Evolutionary conservation across 2,797 vertebrate species (phyloP), one percentile per base, ranked within the genome.

Genomic region (Gadopsis bispinosus): DNA sequence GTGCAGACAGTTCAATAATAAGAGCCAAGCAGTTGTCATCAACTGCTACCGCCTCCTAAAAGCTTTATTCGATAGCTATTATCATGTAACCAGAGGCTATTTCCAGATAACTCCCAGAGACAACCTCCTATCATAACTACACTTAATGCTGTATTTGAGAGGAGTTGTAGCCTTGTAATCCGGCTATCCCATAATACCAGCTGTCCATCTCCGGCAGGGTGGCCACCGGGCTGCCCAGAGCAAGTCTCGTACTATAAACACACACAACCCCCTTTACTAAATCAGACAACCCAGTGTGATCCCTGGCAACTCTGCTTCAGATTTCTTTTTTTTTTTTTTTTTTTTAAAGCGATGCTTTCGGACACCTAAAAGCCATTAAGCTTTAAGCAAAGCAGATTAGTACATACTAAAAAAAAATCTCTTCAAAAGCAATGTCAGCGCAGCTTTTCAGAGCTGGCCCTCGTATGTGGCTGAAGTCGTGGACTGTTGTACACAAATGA

Each of bases 31-130:
- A 51, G 84, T 91, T 88, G 91, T 92, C 91, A 91, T 91, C 90
- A 83, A 75, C 74, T 41, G 45, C 85, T 13, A 45, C 85, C 19
- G 79, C 79, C 80, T 93, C 56, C 81, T 87, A 81, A 89, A 91
- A 91, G 93, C 90, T 92, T 93, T 89, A 94, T 92, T 93, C 63
- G 77, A 92, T 92, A 84, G 91, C 90, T 85, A 92, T 93, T 90
- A 93, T 93, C 83, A 79, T 80, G 87, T 86, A 91, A 87, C 88
- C 88, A 79, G 84, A 54, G 69, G 93, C 91, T 90, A 92, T 91
- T 93, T 92, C 78, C 73, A 93, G 93, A 95, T 93, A 92, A 90
- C 89, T 80, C 88, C 85, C 86, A 66, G 88, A 92, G 91, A 91
- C 90, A 87, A 86, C 86, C 58, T 92, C 86, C 84, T 88, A 86